Percentiles rank a stretch among this genome's conserved stretches.
Evolutionary conservation across 2,888 invertebrate genomes (phyloP).

Genomic region (Xanthorhoe designata): DNA sequence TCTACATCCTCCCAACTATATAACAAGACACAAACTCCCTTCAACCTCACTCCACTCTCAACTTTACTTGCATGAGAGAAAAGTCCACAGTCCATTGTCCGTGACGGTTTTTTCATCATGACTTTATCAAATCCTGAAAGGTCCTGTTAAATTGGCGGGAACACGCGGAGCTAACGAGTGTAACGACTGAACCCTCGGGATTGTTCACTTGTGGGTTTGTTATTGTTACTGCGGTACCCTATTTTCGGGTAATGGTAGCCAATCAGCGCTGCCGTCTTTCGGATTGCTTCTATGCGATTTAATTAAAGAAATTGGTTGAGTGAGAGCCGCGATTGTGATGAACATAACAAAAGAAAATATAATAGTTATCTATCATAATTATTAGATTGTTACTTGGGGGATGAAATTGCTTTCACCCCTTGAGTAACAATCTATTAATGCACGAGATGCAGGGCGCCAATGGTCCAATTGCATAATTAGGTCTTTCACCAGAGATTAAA

Average conservation of each 20-base stretch:
- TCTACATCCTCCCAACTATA: slow-evolving; percentile 29
- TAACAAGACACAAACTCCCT: slow-evolving; percentile 18
- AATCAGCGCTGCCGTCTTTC: slow-evolving; percentile 24
- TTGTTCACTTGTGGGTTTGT: slow-evolving; percentile 33
- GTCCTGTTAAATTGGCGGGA: slow-evolving; percentile 36
- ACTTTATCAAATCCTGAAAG: slow-evolving; percentile 33
- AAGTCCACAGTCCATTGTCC: slow-evolving; percentile 4
- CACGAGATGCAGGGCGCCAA: too few relatives aligned
- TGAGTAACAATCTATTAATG: too few relatives aligned
- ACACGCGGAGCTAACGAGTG: slow-evolving; percentile 34
- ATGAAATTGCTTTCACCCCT: too few relatives aligned
- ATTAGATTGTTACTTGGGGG: too few relatives aligned
- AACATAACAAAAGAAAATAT: neutral
- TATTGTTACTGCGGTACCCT: slow-evolving; percentile 34
- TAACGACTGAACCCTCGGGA: slow-evolving; percentile 31
- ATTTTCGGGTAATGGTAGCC: slow-evolving; percentile 31
- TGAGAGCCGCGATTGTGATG: neutral
- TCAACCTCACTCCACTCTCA: neutral
- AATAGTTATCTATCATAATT: neutral
- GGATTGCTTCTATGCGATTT: slow-evolving; percentile 22
- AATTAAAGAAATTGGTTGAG: slow-evolving; percentile 14
- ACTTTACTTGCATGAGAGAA: slow-evolving; percentile 13
- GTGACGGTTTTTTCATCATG: slow-evolving; percentile 10
- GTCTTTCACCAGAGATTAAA: too few relatives aligned
- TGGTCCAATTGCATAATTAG: too few relatives aligned